A percentile compares a stretch with the other conserved stretches of the same genome.
Evolutionary conservation across 2,888 invertebrate species (phyloP).

Genomic region (Hermaeophaga mercurialis): DNA sequence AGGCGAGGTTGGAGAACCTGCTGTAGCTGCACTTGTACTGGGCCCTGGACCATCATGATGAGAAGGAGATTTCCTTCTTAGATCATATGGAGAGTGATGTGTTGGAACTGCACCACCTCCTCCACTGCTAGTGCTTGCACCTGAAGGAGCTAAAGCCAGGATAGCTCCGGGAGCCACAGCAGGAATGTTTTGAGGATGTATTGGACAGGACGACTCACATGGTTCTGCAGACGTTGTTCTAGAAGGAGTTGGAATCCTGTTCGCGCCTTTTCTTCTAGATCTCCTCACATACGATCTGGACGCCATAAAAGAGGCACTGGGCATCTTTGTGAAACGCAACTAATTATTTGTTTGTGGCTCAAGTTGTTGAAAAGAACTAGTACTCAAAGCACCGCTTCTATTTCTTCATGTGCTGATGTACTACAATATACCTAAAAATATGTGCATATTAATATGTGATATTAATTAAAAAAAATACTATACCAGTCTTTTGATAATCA

Average conservation of each 20-base stretch:
- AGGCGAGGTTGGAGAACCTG: slow-evolving; percentile 58
- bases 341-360: slow-evolving; percentile 42
- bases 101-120: slow-evolving; percentile 60
- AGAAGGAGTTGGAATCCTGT: slow-evolving; percentile 82
- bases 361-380: too few species aligned
- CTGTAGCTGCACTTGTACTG: slow-evolving; percentile 63
- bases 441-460: too few species aligned
- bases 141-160: slow-evolving; percentile 40
- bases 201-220: slow-evolving; percentile 80
- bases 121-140: slow-evolving; percentile 44
- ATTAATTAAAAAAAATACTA: too few species aligned
- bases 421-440: too few species aligned
- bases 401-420: too few species aligned
- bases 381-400: too few species aligned
- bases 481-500: too few species aligned
- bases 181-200: slow-evolving; percentile 63
- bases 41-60: slow-evolving; percentile 68
- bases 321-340: slow-evolving; percentile 72
- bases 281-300: slow-evolving; percentile 90
- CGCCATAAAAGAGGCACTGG: slow-evolving; percentile 93
- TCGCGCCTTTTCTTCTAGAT: slow-evolving; percentile 89
- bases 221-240: slow-evolving; percentile 81
- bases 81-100: slow-evolving; percentile 89
- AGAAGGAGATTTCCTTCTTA: slow-evolving; percentile 83
- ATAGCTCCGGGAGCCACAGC: slow-evolving; percentile 52